A percentile compares a stretch with the other conserved stretches of the same genome.
Conservation (phyloP, 2,888 invertebrate species). For the Eilema depressum region DNA sequence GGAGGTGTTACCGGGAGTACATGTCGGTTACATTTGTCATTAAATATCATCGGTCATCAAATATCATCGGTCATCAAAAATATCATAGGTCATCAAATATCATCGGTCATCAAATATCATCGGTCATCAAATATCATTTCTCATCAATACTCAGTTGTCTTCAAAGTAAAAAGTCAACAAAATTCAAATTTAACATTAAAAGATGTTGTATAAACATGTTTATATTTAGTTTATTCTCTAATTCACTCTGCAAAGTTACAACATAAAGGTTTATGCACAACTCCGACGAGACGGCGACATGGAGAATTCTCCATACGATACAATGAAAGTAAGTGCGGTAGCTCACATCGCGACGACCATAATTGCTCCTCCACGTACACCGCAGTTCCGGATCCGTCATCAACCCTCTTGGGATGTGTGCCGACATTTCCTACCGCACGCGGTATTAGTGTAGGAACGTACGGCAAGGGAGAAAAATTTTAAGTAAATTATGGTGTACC, state of each 20-base stretch:
- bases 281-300: not conserved
- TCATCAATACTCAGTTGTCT: too few relatives aligned
- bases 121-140: too few relatives aligned
- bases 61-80: too few relatives aligned
- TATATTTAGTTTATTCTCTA: not conserved
- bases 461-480: not conserved
- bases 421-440: not conserved
- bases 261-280: not conserved
- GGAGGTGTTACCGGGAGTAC: too few relatives aligned
- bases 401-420: conserved; percentile 20
- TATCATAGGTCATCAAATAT: too few relatives aligned
- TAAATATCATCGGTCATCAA: too few relatives aligned
- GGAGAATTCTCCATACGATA: not conserved
- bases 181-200: not conserved
- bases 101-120: too few relatives aligned
- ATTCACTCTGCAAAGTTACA: not conserved
- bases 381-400: conserved; percentile 39
- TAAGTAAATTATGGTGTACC: not conserved
- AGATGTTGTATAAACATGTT: too few relatives aligned
- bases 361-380: conserved; percentile 42
- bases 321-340: conserved; percentile 10
- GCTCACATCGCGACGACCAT: conserved; percentile 20
- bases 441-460: not conserved
- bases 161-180: not conserved
- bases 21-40: too few relatives aligned